These are phyloP conservation scores for Pteropus rufus DNA, from an alignment of 2,797 vertebrate species.

Conservation along the genomic window DNA sequence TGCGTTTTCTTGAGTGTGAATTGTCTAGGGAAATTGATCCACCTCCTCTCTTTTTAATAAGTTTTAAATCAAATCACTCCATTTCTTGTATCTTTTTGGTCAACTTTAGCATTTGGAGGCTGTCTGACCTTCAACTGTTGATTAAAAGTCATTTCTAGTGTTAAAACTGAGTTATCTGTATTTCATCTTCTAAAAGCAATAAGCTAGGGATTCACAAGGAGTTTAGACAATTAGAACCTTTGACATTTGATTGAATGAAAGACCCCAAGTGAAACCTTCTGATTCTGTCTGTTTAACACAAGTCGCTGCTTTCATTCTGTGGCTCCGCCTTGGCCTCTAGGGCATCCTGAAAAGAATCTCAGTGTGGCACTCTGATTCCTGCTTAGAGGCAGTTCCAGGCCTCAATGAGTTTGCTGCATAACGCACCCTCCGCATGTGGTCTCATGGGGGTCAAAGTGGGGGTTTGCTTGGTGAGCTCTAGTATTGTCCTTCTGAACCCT, in stretches of 20 bases:
- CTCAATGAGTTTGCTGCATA: fast-evolving
- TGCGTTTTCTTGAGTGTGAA: background rate
- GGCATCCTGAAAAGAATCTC: background rate
- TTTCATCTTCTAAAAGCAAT: slow-evolving; percentile 11
- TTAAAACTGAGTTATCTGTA: background rate
- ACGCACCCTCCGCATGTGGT: too few relatives aligned
- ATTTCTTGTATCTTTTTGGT: background rate
- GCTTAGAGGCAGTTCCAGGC: background rate
- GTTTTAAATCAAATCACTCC: background rate
- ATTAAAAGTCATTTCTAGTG: slow-evolving; percentile 40
- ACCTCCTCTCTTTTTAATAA: background rate
- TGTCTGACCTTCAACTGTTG: background rate
- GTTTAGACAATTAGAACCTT: background rate
- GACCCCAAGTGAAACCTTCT: background rate
- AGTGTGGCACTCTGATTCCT: background rate
- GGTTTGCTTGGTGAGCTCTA: background rate
- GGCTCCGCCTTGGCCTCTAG: background rate
- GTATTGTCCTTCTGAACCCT: background rate
- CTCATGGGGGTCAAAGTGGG: background rate
- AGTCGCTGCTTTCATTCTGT: background rate
- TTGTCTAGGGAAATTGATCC: background rate
- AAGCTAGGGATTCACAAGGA: background rate
- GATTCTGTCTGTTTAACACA: background rate
- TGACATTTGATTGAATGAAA: background rate
- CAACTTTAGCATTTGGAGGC: background rate